Evolutionary conservation across 1,140 invertebrate genomes (phyloP).

Genomic region (Papilio xuthus): DNA sequence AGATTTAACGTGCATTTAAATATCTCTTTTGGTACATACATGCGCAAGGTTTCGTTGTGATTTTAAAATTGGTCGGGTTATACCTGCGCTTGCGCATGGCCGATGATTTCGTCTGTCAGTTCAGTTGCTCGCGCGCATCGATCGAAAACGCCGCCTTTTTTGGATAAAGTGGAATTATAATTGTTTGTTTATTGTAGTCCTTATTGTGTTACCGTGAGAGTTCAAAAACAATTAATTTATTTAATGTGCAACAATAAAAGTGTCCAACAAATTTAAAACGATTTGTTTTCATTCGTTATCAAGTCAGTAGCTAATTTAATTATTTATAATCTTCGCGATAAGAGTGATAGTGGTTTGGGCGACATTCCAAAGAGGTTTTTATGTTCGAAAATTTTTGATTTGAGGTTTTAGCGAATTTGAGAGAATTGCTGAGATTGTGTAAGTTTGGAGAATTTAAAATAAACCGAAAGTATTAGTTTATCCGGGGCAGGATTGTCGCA

Average conservation of each 20-base stretch:
- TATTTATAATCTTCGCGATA: slow-evolving; percentile 55
- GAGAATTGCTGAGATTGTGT: too few species aligned
- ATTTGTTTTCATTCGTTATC: slow-evolving; percentile 31
- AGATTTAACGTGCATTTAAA: slow-evolving; percentile 42
- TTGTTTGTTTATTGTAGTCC: slow-evolving; percentile 59
- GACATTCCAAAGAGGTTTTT: slow-evolving; percentile 47
- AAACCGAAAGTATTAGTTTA: slow-evolving; percentile 1
- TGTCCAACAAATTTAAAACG: slow-evolving; percentile 8
- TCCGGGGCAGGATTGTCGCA: neutral
- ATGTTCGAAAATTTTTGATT: slow-evolving; percentile 23
- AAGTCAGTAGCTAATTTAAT: slow-evolving; percentile 45
- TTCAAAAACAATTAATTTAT: slow-evolving; percentile 20
- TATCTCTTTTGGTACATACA: slow-evolving; percentile 4
- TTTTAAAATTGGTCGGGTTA: slow-evolving; percentile 57
- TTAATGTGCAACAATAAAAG: slow-evolving; percentile 30
- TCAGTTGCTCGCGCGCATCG: slow-evolving; percentile 75
- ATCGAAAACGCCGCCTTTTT: slow-evolving; percentile 54
- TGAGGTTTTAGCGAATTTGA: slow-evolving; percentile 5
- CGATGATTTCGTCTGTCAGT: slow-evolving; percentile 60
- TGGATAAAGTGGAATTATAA: slow-evolving; percentile 43
- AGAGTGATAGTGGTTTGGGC: slow-evolving; percentile 72
- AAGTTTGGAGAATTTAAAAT: neutral
- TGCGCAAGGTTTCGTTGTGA: slow-evolving; percentile 4
- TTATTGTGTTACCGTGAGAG: slow-evolving; percentile 47
- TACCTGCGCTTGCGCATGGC: slow-evolving; percentile 70